phyloP scores from a whole-genome alignment of 2,888 invertebrate species.

The Autographa gamma region DNA sequence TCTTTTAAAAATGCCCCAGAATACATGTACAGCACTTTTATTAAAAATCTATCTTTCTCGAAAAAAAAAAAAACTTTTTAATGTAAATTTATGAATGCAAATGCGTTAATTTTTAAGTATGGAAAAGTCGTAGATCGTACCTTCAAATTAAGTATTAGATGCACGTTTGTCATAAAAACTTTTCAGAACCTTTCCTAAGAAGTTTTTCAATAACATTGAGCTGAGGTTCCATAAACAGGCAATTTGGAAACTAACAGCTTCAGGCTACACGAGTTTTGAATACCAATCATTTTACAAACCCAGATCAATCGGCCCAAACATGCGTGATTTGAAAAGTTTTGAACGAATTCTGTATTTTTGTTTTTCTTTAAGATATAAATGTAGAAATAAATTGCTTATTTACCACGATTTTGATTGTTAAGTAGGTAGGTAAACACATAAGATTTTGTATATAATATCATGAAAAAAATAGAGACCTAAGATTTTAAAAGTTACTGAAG shows the following conservation, averaged over 20 bases:
- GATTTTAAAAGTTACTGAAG: conserved; percentile 30
- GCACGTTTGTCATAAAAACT: conserved; percentile 28
- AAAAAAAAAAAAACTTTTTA: not conserved
- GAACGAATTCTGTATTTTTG: not conserved
- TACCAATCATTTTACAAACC: conserved; percentile 21
- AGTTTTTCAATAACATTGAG: conserved; percentile 45
- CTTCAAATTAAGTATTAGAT: conserved; percentile 28
- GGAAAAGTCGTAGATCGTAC: not conserved
- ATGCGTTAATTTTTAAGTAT: not conserved
- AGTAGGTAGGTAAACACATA: no score
- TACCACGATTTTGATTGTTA: no score
- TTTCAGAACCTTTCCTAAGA: conserved; percentile 10
- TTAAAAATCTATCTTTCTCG: not conserved
- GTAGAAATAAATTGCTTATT: no score
- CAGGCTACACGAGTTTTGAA: conserved; percentile 26
- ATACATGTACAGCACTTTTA: not conserved
- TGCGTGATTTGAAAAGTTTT: not conserved
- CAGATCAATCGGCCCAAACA: not conserved
- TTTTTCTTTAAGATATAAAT: not conserved
- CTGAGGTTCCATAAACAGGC: conserved; percentile 36
- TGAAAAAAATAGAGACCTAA: conserved; percentile 24
- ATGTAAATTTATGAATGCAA: not conserved
- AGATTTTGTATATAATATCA: no score
- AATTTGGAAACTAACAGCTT: conserved; percentile 40
- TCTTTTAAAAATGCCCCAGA: not conserved